phyloP scores from a whole-genome alignment of 2,888 invertebrate species.

The Apotomis turbidana region DNA sequence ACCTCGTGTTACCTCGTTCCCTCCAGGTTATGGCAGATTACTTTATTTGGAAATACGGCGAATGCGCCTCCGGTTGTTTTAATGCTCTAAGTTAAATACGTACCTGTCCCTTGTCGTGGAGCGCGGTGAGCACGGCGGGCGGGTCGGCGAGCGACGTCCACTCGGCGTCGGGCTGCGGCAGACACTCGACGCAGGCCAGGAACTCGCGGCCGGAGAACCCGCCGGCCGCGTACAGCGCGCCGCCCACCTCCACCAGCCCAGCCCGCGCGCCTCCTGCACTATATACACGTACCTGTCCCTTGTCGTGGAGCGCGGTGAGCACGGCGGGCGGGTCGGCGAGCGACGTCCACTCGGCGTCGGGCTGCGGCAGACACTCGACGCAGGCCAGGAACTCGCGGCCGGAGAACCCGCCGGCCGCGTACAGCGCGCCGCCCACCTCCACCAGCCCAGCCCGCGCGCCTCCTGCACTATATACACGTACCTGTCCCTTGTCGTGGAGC shows the following conservation, averaged over 20 bases:
- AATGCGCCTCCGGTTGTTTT: no score
- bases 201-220: slow-evolving; percentile 92
- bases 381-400: slow-evolving; percentile 93
- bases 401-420: slow-evolving; percentile 92
- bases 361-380: slow-evolving; percentile 90
- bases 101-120: no score
- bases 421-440: slow-evolving; percentile 88
- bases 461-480: no score
- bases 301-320: neutral
- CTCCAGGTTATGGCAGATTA: no score
- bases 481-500: no score
- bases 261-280: no score
- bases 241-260: slow-evolving; percentile 88
- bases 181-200: slow-evolving; percentile 86
- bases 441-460: slow-evolving; percentile 82
- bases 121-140: slow-evolving; percentile 36
- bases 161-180: slow-evolving; percentile 80
- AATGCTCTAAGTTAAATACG: no score
- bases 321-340: slow-evolving; percentile 78
- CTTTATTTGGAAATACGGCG: no score
- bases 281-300: no score
- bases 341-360: slow-evolving; percentile 90
- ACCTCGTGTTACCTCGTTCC: no score
- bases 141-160: slow-evolving; percentile 84
- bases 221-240: slow-evolving; percentile 91